Percentiles rank a stretch among this genome's conserved stretches.
phyloP scores from a whole-genome alignment of 2,888 invertebrate genomes.

The Drosophila neutralis region DNA sequence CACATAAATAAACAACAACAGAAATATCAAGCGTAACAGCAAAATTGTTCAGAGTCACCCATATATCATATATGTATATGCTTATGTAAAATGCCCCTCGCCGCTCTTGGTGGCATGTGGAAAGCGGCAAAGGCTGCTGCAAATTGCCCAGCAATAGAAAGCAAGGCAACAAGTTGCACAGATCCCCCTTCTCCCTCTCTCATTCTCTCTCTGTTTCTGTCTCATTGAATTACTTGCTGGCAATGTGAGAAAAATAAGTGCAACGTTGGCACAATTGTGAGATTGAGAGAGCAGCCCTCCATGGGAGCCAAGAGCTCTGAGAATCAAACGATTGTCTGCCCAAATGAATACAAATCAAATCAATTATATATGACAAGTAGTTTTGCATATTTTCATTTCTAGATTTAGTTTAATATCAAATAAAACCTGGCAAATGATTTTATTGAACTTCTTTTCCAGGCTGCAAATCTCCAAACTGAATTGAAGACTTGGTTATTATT shows the following conservation, averaged over 20 bases:
- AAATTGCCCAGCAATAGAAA: conserved; percentile 67
- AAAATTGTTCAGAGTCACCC: conserved; percentile 47
- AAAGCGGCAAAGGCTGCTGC: conserved; percentile 52
- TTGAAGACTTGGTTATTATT: not conserved
- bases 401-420: not conserved
- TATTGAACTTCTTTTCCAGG: not conserved
- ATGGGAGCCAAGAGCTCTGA: not conserved
- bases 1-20: conserved; percentile 55
- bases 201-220: conserved; percentile 5
- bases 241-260: conserved; percentile 75
- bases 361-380: conserved; percentile 14
- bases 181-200: conserved; percentile 10
- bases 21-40: conserved; percentile 66
- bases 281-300: conserved; percentile 24
- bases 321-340: conserved; percentile 2
- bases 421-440: not conserved
- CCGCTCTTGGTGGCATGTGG: conserved; percentile 41
- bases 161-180: conserved; percentile 67
- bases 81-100: conserved; percentile 14
- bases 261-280: conserved; percentile 71
- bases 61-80: conserved; percentile 24
- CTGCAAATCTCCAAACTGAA: not conserved
- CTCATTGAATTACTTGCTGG: conserved; percentile 51
- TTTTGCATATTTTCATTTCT: not conserved
- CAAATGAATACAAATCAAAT: conserved; percentile 25